phyloP scores from a whole-genome alignment of 2,888 invertebrate species.

The Altica lythri region DNA sequence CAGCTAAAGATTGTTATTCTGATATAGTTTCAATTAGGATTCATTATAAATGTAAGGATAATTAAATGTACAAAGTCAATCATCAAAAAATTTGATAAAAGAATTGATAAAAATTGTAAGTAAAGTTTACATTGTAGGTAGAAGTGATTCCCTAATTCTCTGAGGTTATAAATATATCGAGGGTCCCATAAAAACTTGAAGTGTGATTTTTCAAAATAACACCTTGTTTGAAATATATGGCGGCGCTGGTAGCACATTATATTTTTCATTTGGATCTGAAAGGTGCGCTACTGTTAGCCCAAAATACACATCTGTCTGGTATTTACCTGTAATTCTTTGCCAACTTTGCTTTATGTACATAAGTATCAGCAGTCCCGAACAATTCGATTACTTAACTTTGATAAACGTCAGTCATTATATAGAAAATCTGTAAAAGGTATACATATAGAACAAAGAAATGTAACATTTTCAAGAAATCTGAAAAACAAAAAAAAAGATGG shows the following conservation, averaged over 20 bases:
- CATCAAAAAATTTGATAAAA: no score
- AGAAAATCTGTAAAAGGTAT: not conserved
- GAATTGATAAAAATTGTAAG: no score
- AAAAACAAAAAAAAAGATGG: no score
- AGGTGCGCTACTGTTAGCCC: constrained; percentile 31
- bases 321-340: constrained; percentile 32
- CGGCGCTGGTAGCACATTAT: constrained; percentile 9
- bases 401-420: not conserved
- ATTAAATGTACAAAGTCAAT: no score
- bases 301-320: constrained; percentile 31
- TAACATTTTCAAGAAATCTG: no score
- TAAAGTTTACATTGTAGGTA: no score
- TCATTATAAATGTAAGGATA: no score
- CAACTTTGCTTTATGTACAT: constrained; percentile 21
- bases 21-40: no score
- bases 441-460: not conserved
- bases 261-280: constrained; percentile 23
- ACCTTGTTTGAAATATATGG: constrained; percentile 27
- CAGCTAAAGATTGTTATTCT: no score
- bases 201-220: constrained; percentile 33
- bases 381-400: not conserved
- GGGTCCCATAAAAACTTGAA: constrained; percentile 13
- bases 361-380: constrained; percentile 14
- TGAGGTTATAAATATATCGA: constrained; percentile 6
- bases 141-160: no score